These are phyloP conservation scores for Melieria omissa DNA, from an alignment of 2,888 invertebrate species.

Conservation along the genomic window DNA sequence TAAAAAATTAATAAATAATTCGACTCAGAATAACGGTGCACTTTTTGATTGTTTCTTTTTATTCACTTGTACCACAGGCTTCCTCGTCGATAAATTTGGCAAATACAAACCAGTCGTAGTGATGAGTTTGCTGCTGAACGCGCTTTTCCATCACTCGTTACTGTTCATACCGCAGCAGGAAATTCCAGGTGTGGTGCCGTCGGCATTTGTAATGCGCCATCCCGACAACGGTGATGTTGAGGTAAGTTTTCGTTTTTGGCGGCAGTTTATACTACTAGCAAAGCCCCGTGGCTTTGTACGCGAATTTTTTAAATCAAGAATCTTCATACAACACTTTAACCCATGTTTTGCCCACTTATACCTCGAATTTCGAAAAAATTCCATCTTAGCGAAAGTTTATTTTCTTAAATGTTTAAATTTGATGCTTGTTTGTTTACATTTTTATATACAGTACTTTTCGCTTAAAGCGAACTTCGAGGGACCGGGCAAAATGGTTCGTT, in stretches of 20 bases:
- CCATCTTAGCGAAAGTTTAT: too few relatives aligned
- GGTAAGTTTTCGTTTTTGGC: conserved; percentile 65
- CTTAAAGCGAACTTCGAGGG: too few relatives aligned
- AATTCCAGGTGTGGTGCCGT: conserved; percentile 79
- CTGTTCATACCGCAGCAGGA: conserved; percentile 84
- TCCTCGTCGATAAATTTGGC: conserved; percentile 87
- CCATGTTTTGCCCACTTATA: too few relatives aligned
- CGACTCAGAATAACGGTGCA: not conserved
- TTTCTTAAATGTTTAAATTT: too few relatives aligned
- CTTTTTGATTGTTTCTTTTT: not conserved
- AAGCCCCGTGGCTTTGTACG: too few relatives aligned
- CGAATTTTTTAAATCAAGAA: too few relatives aligned
- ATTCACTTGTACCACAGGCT: conserved; percentile 70
- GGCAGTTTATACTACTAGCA: conserved; percentile 17
- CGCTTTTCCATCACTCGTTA: conserved; percentile 82
- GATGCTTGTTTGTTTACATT: too few relatives aligned
- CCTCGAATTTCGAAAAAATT: too few relatives aligned
- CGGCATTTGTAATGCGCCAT: conserved; percentile 81
- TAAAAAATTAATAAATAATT: not conserved
- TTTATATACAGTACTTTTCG: too few relatives aligned
- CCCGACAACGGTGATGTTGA: conserved; percentile 78
- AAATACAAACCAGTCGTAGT: conserved; percentile 87
- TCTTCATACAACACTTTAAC: too few relatives aligned
- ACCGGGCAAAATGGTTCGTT: too few relatives aligned
- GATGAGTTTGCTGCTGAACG: conserved; percentile 80